Percentiles rank a stretch among this genome's conserved stretches.
These are phyloP conservation scores for Eupithecia centaureata DNA, from an alignment of 2,888 invertebrate genomes.

Conservation along the genomic window DNA sequence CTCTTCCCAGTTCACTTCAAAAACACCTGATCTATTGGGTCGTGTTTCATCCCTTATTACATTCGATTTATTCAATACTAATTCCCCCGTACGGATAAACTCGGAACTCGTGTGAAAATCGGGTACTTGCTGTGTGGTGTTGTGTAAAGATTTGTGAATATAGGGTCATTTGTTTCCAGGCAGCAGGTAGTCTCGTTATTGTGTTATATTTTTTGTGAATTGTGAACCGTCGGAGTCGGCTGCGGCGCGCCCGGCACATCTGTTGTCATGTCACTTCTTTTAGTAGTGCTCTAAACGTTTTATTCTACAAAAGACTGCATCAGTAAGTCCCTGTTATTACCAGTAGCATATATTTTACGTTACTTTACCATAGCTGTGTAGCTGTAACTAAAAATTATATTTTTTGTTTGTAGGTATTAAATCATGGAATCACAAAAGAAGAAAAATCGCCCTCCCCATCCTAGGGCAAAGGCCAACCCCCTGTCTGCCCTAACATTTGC, in stretches of 20 bases:
- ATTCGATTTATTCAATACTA: neutral
- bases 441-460: slow-evolving; percentile 84
- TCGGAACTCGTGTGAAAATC: neutral
- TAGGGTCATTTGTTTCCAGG: slow-evolving; percentile 19
- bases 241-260: slow-evolving; percentile 14
- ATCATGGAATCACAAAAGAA: slow-evolving; percentile 83
- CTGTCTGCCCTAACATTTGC: slow-evolving; percentile 87
- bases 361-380: neutral
- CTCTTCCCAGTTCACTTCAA: neutral
- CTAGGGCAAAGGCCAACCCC: slow-evolving; percentile 86
- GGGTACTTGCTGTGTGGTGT: neutral
- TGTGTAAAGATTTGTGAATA: slow-evolving; percentile 13
- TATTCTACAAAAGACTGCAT: slow-evolving; percentile 20
- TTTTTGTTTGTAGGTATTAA: slow-evolving; percentile 15
- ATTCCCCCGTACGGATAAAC: neutral
- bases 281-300: slow-evolving; percentile 20
- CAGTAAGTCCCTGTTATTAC: slow-evolving; percentile 25
- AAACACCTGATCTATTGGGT: neutral
- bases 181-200: slow-evolving; percentile 35
- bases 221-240: slow-evolving; percentile 8
- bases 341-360: neutral
- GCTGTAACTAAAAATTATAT: neutral
- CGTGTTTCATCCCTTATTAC: neutral
- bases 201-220: slow-evolving; percentile 27
- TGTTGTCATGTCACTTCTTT: slow-evolving; percentile 31